Evolutionary conservation across 2,113 vertebrate species (phyloP), one percentile per base, ranked within the genome.

Genomic region (Campylorhamphus procurvoides): DNA sequence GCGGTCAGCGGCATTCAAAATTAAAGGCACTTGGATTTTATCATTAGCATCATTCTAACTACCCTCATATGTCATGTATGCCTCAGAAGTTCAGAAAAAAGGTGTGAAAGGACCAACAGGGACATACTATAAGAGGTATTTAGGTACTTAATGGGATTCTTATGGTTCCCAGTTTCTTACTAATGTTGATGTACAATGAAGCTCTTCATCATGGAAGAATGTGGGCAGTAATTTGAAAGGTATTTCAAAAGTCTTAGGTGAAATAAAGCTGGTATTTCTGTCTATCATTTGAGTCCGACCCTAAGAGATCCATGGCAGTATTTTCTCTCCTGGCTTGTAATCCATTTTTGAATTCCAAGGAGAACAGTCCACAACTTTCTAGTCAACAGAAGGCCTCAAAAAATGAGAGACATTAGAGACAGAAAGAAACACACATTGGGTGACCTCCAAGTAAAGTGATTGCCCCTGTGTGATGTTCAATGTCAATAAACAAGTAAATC

Each of bases 331-430:
- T 91, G 39, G 77, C 27, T 59, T 75, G 39, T 63, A 60, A 77
- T 63, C 62, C 20, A 24, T 86, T 95, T 91, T 91, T 92, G n/a
- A 84, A 94, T n/a, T 56, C 80, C 76, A 66, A 33, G 58, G 69
- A 86, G 87, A 52, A 67, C 40, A 90, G 35, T 91, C 86, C 59
- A 66, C 47, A 71, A 77, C 80, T 56, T 77, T 10, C 50, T 93
- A 92, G 71, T 73, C 73, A 90, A 97, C 73, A 85, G 84, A 86
- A 85, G 77, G 35, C 55, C 62, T 97, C 49, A 68, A 63, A 42
- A 60, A 52, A 77, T 79, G 31, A 58, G 3, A n/a, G 62, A 94
- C 52, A 83, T 60, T 68, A 92, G 64, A 94, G 49, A 18, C 12
- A 88, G 64, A 25, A 94, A 77, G 92, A 83, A 94, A 93, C 86